These are phyloP conservation scores for Cotesia vestalis DNA, from an alignment of 1,140 invertebrate species.

Conservation along the genomic window DNA sequence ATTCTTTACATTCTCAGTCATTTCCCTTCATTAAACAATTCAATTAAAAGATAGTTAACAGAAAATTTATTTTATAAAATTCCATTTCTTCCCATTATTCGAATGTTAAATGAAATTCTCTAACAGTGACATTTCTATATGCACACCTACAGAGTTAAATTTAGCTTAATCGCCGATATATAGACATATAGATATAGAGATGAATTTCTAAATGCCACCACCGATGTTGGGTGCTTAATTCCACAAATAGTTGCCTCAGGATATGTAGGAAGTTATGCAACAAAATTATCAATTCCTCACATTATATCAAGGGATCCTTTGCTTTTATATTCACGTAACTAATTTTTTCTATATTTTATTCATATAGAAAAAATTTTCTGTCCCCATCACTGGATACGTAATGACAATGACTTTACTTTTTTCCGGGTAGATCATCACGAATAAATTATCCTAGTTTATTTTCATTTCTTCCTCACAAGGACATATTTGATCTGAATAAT, in stretches of 20 bases:
- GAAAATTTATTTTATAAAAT: too few relatives aligned
- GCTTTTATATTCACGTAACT: background rate
- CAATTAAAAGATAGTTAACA: too few relatives aligned
- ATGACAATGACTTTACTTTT: background rate
- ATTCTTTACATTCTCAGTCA: too few relatives aligned
- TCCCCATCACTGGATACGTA: background rate
- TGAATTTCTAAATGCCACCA: background rate
- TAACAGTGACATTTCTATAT: too few relatives aligned
- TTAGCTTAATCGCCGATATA: background rate
- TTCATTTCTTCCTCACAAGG: constrained; percentile 1
- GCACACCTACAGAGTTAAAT: too few relatives aligned
- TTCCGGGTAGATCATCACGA: background rate
- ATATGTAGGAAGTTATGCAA: constrained; percentile 1
- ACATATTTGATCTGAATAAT: background rate
- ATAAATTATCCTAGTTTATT: constrained; percentile 10
- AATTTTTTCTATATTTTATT: background rate
- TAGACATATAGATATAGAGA: background rate
- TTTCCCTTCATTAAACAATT: too few relatives aligned
- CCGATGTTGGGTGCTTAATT: background rate
- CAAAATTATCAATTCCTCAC: background rate
- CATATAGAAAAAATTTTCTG: background rate
- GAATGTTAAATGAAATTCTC: too few relatives aligned
- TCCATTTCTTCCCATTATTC: too few relatives aligned
- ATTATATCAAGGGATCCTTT: background rate
- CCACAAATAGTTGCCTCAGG: background rate